Evolutionary conservation across 1,140 invertebrate species (phyloP), one percentile per base, ranked within the genome.

Genomic region (Solen grandis): DNA sequence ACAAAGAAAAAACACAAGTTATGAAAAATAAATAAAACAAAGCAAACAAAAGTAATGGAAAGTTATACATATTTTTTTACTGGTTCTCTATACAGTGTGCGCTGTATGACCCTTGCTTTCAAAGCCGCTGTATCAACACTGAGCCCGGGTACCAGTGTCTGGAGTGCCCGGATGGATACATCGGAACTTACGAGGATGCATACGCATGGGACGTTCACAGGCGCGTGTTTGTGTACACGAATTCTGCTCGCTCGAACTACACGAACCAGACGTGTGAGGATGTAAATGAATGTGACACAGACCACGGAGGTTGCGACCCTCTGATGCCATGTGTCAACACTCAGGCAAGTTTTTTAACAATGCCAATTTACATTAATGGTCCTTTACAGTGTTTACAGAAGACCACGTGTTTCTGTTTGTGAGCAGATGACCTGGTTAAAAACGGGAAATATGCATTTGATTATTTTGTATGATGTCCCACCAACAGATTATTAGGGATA

Each of bases 101-200:
- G 2, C 41, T 54, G 2, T 62, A 87, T 38, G 19, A 73, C 3
- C 86, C 86, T 1, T 87, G 86, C 50, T 86, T 68, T 27, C 62
- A 86, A 33, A 33, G 41, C 14, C 41, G 77, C 22, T 87, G 86
- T 59, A 85, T 86, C 33, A 87, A 87, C 73, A 87, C 83, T 14
- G 74, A 63, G 8, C 86, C 86, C 2, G 86, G 86, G n/a, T 87
- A 85, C 55, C 85, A 87, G 46, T 87, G 86, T 77, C 55, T 76
- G 2, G 81, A 59, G 8, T 87, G 86, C 46, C 86, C 86, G 1
- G 22, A 29, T 27, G 86, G 86, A 19, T 86, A 85, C 55, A 55
- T 25, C 16, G 86, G 86, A 2, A 83, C 85, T 5, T 87, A 72
- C 70, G 85, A 86, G 59, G 86, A 87, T 69, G 86, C 83, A 10